Conservation (phyloP, 2,113 vertebrate species). For the Salminus brasiliensis region DNA sequence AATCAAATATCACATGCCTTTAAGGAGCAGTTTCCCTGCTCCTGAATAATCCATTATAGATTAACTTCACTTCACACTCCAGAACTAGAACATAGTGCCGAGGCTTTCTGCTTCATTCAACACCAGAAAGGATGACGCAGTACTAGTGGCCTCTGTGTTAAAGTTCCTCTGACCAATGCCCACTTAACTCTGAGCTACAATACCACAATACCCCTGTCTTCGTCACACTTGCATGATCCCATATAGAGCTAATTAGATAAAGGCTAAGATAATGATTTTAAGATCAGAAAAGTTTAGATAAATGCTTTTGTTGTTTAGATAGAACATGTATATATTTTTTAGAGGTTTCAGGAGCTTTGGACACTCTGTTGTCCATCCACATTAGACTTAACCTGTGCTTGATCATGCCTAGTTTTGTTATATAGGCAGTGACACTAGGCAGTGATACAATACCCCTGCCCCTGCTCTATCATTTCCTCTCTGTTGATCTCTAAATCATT, state of each 20-base stretch:
- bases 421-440: neutral
- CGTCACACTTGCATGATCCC: neutral
- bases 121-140: neutral
- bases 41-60: constrained; percentile 23
- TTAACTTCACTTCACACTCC: constrained; percentile 1
- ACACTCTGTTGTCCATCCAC: neutral
- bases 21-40: constrained; percentile 6
- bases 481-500: neutral
- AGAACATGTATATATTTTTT: neutral
- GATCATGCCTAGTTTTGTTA: neutral
- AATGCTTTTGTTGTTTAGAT: neutral
- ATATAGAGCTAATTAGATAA: neutral
- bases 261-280: neutral
- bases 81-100: neutral
- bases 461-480: too few relatives aligned
- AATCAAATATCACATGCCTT: neutral
- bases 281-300: neutral
- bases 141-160: neutral
- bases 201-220: neutral
- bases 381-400: neutral
- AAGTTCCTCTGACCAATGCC: neutral
- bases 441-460: neutral
- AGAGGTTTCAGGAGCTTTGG: neutral
- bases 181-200: neutral
- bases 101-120: neutral